Percentiles rank a stretch among this genome's conserved stretches.
These are phyloP conservation scores for Candidula unifasciata DNA, from an alignment of 2,888 invertebrate species.

Conservation along the genomic window DNA sequence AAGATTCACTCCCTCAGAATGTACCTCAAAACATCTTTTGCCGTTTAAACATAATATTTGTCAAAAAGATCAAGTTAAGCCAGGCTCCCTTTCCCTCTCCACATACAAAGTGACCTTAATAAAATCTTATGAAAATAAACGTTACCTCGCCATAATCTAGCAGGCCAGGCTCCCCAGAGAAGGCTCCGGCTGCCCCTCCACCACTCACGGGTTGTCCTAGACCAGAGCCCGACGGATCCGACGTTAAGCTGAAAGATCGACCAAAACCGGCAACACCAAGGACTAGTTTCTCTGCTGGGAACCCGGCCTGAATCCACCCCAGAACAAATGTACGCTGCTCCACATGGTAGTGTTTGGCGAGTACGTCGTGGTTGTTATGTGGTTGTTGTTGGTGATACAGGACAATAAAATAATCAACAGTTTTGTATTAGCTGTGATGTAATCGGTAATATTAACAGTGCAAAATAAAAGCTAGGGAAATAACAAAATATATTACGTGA, in stretches of 20 bases:
- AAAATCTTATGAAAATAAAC: not conserved
- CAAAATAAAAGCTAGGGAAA: too few species aligned
- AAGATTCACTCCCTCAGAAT: too few species aligned
- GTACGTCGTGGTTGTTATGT: not conserved
- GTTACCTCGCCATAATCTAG: conserved; percentile 52
- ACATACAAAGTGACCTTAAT: not conserved
- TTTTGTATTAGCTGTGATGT: too few species aligned
- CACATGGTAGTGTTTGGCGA: not conserved
- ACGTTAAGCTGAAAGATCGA: conserved; percentile 83
- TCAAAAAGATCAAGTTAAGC: too few species aligned
- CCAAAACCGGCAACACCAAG: conserved; percentile 85
- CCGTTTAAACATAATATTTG: too few species aligned
- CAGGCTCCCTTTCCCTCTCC: too few species aligned
- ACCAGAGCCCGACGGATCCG: conserved; percentile 82
- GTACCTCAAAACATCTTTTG: too few species aligned
- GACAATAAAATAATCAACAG: too few species aligned
- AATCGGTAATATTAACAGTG: too few species aligned
- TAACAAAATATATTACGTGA: too few species aligned
- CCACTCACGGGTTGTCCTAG: conserved; percentile 52
- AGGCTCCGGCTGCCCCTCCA: conserved; percentile 30
- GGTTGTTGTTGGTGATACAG: not conserved
- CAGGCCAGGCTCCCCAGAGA: conserved; percentile 37
- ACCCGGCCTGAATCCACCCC: conserved; percentile 80
- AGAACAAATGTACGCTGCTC: conserved; percentile 54
- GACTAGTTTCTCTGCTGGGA: conserved; percentile 85